These are phyloP conservation scores for Neodiprion lecontei DNA, from an alignment of 1,140 invertebrate species.

Conservation along the genomic window DNA sequence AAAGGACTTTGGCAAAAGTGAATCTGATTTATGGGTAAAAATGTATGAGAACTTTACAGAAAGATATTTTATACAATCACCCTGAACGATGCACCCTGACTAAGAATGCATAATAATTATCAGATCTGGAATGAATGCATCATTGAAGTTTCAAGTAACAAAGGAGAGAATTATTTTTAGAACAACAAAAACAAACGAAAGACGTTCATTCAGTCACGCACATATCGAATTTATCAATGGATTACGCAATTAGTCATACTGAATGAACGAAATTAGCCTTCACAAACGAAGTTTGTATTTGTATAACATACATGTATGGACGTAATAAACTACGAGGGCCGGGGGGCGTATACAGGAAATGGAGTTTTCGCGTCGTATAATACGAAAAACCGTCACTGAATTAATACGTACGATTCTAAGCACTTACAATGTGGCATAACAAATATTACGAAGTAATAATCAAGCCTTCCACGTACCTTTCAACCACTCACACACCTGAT, in stretches of 20 bases:
- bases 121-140: too few relatives aligned
- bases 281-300: not conserved
- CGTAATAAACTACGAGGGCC: not conserved
- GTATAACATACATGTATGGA: not conserved
- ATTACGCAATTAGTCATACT: not conserved
- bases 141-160: not conserved
- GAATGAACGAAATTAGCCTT: constrained; percentile 11
- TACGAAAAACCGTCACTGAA: constrained; percentile 13
- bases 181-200: constrained; percentile 13
- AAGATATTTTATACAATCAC: not conserved
- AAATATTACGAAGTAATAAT: constrained; percentile 12
- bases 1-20: constrained; percentile 3
- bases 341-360: constrained; percentile 18
- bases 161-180: constrained; percentile 1
- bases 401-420: constrained; percentile 1
- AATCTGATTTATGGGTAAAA: not conserved
- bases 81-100: too few relatives aligned
- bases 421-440: constrained; percentile 13
- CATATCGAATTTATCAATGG: not conserved
- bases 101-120: too few relatives aligned
- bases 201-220: not conserved
- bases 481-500: constrained; percentile 92
- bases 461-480: constrained; percentile 67
- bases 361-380: not conserved
- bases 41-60: not conserved